Conservation (phyloP, 2,797 vertebrate genomes). For the Poecile montanus region DNA sequence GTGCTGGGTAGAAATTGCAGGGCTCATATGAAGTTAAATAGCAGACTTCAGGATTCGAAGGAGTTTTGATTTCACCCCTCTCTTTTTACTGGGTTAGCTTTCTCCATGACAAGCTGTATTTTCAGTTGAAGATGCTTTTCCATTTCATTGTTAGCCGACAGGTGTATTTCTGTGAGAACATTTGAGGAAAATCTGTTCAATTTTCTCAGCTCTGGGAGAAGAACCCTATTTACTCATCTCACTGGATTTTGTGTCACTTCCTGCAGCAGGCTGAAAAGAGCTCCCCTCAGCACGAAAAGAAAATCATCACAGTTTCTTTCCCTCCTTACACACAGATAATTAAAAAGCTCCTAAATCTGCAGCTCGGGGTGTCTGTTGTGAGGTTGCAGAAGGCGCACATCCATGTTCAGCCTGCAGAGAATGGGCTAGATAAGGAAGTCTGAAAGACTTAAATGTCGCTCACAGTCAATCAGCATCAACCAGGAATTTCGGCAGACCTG, state of each 20-base stretch:
- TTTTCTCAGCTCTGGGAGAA: neutral
- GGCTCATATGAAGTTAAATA: neutral
- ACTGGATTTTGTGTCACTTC: neutral
- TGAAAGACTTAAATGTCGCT: slow-evolving; percentile 53
- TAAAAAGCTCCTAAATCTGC: slow-evolving; percentile 34
- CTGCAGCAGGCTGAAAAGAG: neutral
- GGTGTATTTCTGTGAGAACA: neutral
- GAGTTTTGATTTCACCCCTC: neutral
- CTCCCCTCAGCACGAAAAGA: neutral
- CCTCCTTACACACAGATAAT: neutral
- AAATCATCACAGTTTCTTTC: neutral
- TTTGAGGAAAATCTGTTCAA: neutral
- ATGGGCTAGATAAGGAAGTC: slow-evolving; percentile 27
- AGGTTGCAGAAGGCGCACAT: neutral
- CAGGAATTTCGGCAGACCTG: slow-evolving; percentile 40
- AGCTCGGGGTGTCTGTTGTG: neutral
- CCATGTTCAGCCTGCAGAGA: slow-evolving; percentile 14
- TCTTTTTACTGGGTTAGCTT: neutral
- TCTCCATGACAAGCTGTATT: neutral
- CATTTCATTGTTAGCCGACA: neutral
- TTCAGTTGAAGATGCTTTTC: slow-evolving; percentile 13
- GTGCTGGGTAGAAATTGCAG: neutral
- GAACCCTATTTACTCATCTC: neutral
- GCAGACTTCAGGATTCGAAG: neutral
- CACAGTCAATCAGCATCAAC: slow-evolving; percentile 57